These are phyloP conservation scores for Maccullochella peelii DNA, from an alignment of 2,113 vertebrate genomes.

Conservation along the genomic window DNA sequence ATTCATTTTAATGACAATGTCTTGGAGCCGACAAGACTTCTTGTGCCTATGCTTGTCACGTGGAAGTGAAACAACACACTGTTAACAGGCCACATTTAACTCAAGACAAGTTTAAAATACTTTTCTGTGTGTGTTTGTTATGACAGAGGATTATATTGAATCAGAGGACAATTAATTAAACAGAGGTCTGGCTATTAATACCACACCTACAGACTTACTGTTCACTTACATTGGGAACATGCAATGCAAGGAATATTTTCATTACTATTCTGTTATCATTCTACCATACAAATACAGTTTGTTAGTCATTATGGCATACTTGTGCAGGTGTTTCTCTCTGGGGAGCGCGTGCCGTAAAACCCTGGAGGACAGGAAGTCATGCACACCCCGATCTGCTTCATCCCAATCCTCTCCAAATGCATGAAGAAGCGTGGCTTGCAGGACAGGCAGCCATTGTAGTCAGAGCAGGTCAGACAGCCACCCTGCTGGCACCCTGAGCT, in stretches of 20 bases:
- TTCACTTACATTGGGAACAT: neutral
- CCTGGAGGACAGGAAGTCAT: slow-evolving; percentile 95
- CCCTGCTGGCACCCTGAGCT: slow-evolving; percentile 95
- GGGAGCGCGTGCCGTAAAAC: slow-evolving; percentile 95
- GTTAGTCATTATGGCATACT: slow-evolving; percentile 87
- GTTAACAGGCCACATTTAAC: slow-evolving; percentile 12
- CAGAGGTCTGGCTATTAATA: neutral
- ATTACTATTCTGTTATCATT: neutral
- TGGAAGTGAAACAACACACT: slow-evolving; percentile 30
- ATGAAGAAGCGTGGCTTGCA: slow-evolving; percentile 98
- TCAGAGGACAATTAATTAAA: neutral
- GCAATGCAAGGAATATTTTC: neutral
- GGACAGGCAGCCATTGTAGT: slow-evolving; percentile 98
- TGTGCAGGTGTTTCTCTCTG: slow-evolving; percentile 97
- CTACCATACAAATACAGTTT: neutral
- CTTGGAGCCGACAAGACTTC: neutral
- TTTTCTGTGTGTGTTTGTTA: slow-evolving; percentile 7
- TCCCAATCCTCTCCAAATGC: slow-evolving; percentile 96
- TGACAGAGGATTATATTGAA: neutral
- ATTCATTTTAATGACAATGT: slow-evolving; percentile 24
- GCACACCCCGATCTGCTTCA: slow-evolving; percentile 98
- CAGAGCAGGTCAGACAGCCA: slow-evolving; percentile 97
- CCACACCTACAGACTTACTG: neutral
- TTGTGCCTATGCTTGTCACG: slow-evolving; percentile 23
- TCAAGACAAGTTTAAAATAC: slow-evolving; percentile 9